Base-by-base conservation (phyloP, 2,888 invertebrate species). In the Thecocarcelia acutangulata region DNA sequence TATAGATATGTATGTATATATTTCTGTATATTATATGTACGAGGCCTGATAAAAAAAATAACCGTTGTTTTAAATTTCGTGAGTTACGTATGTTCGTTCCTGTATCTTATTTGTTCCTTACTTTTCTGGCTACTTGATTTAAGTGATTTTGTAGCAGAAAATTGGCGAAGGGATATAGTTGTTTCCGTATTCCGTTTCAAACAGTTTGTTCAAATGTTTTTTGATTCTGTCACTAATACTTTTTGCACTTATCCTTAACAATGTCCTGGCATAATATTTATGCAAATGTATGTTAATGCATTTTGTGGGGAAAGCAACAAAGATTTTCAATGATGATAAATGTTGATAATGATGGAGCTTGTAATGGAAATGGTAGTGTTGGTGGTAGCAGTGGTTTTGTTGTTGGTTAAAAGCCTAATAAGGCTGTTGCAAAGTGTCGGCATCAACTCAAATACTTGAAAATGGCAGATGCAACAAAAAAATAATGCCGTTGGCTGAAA, bases 251-350 rank as follows among this genome's bases (percentile, higher is more conserved):
- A 54, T 44, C 42, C n/a, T 40, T 61, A 52, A 21, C 17, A 52
- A 54, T 61, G 8, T 58, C 17, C 66, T 56, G 21, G 48, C 12
- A 28, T 6, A 19, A 52, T 75, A 54, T 40, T 54, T 66, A 81
- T 81, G 76, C 40, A 61, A 81, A 76, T 81, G 76, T 81, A 81
- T 76, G 80, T 72, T 76, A 81, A 81, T 76, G 76, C 72, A 75
- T 59, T n/a, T 81, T 61, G 17, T 5, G 24, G 11, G 19, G 13
- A 40, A 44, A 8, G 19, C 40, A 24, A 33, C 33, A 69, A 46
- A 50, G 13, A 61, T 28, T 44, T 56, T 48, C 46, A 48, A 50
- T 58, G 24, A 56, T 69, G 61, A 52, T 37, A 17, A n/a, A 46
- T 48, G 46, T 48, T 46, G 63, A 33, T 33, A 33, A 40, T 48